A percentile compares a stretch with the other conserved stretches of the same genome.
Conservation (phyloP, 1,140 invertebrate species). For the Conus betulinus region DNA sequence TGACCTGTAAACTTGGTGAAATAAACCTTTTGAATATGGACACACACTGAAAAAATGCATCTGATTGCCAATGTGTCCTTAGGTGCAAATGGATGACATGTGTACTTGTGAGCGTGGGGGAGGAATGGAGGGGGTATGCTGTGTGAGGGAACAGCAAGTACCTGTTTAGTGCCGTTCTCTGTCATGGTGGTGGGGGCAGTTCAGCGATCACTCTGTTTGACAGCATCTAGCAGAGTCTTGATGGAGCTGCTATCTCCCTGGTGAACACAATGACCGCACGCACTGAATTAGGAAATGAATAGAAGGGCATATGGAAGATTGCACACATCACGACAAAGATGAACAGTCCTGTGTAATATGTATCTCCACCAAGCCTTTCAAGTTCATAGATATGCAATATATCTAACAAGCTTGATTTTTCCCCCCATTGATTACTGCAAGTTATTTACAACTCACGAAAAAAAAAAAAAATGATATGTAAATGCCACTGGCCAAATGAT, state of each 20-base stretch:
- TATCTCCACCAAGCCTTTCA: neutral
- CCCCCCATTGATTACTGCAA: too few relatives aligned
- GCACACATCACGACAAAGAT: neutral
- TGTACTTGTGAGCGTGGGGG: too few relatives aligned
- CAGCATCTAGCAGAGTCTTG: constrained; percentile 97
- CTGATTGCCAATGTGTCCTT: too few relatives aligned
- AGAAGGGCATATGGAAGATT: neutral
- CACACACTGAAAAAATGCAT: too few relatives aligned
- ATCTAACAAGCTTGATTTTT: too few relatives aligned
- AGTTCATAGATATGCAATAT: neutral
- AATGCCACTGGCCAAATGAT: too few relatives aligned
- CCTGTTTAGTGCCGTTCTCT: constrained; percentile 74
- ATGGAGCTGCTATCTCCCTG: constrained; percentile 99
- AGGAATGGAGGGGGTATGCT: too few relatives aligned
- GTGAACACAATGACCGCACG: neutral
- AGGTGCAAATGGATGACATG: too few relatives aligned
- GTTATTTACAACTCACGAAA: too few relatives aligned
- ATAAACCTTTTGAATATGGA: too few relatives aligned
- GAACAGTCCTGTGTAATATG: neutral
- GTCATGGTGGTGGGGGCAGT: constrained; percentile 75
- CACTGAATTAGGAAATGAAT: constrained; percentile 62
- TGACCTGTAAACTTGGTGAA: too few relatives aligned
- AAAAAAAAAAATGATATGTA: too few relatives aligned
- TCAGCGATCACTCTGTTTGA: constrained; percentile 80
- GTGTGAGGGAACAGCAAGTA: constrained; percentile 26